A percentile compares a stretch with the other conserved stretches of the same genome.
Evolutionary conservation across 35 echinoderm and acorn worm species (phyloP).

Genomic region (Lytechinus pictus): DNA sequence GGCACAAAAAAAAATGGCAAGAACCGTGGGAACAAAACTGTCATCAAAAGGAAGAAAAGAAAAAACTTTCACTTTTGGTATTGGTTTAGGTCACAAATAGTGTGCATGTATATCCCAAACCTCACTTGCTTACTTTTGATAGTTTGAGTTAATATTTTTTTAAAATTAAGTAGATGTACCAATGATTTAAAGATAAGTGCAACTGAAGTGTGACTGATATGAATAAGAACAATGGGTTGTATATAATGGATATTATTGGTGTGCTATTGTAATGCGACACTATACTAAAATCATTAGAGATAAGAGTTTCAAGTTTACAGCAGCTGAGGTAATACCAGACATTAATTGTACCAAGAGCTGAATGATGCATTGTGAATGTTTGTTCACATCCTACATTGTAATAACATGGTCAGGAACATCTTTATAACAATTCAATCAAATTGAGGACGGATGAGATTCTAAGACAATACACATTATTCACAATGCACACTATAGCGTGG

Average conservation of each 20-base stretch:
- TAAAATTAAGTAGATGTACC: neutral
- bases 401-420: neutral
- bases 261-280: neutral
- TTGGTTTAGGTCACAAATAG: neutral
- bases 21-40: constrained; percentile 1
- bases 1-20: neutral
- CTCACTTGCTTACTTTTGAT: neutral
- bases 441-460: neutral
- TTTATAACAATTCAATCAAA: neutral
- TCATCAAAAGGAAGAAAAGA: neutral
- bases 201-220: no score
- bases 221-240: neutral
- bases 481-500: neutral
- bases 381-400: neutral
- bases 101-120: neutral
- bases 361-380: neutral
- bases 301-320: no score
- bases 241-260: neutral
- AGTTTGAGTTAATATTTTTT: neutral
- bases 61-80: neutral
- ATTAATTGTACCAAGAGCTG: neutral
- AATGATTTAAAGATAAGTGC: neutral
- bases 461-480: neutral
- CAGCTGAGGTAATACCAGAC: neutral
- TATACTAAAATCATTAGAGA: neutral